These are phyloP conservation scores for Pholis gunnellus DNA, from an alignment of 2,113 vertebrate species.

Conservation along the genomic window DNA sequence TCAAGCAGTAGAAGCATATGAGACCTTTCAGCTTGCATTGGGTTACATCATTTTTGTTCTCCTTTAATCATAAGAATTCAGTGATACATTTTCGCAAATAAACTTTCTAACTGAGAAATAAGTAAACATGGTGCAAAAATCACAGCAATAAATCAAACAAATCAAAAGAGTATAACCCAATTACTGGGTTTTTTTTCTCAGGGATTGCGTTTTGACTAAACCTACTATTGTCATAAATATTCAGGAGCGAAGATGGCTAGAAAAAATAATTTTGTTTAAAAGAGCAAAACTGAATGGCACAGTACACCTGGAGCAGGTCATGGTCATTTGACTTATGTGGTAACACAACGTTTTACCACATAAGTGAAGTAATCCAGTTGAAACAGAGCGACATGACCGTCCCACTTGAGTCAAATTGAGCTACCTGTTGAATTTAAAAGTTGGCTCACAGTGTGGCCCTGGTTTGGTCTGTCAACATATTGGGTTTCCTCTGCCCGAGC, in stretches of 20 bases:
- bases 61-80: constrained; percentile 9
- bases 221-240: constrained; percentile 36
- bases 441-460: not conserved
- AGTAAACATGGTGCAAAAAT: constrained; percentile 30
- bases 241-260: not conserved
- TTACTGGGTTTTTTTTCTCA: constrained; percentile 36
- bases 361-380: not conserved
- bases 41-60: constrained; percentile 29
- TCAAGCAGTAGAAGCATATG: not conserved
- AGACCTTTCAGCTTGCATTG: constrained; percentile 25
- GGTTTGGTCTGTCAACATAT: not conserved
- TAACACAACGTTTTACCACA: not conserved
- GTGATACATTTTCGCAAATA: constrained; percentile 15
- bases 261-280: constrained; percentile 23
- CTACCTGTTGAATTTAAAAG: not conserved
- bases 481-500: not conserved
- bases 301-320: not conserved
- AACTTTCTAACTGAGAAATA: not conserved
- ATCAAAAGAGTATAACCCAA: constrained; percentile 29
- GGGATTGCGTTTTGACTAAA: constrained; percentile 45
- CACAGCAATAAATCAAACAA: constrained; percentile 31
- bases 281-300: not conserved
- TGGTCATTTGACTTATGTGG: not conserved
- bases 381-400: not conserved
- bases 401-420: not conserved